Evolutionary conservation across 2,888 invertebrate species (phyloP), one percentile per base, ranked within the genome.

Genomic region (Leptothorax acervorum): DNA sequence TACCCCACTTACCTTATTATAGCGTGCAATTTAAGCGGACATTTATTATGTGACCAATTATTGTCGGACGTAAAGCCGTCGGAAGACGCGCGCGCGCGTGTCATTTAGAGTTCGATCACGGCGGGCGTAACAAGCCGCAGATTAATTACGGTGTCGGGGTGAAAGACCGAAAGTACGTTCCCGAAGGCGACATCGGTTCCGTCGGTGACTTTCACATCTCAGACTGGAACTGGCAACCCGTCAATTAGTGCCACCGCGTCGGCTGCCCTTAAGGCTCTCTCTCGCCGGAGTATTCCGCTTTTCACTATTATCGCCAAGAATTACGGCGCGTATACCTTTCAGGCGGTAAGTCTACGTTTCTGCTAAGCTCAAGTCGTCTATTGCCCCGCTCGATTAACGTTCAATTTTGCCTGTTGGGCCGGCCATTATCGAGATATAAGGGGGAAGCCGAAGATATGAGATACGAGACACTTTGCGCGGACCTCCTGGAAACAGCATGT

Each of bases 381-480:
- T 88, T 82, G 79, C 70, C 28, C 66, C 85, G 84, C 85, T 88
- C 92, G 93, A 93, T 93, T 93, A 93, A 91, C 92, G 87, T 87
- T 87, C 92, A 91, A 92, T 93, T 92, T 92, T 90, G 90, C 88
- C 89, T 89, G 87, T 90, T 92, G 89, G 76, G 86, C 88, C 88
- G 82, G 88, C 87, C 85, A 90, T 90, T 90, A 90, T 89, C 86
- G 89, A 89, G 90, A 90, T 87, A 91, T 82, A 85, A 79, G 70
- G 70, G 79, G 66, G 66, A 88, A 88, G 53, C 23, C 71, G 55
- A 79, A 65, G 82, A 87, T 86, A 75, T 87, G 85, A 90, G 89
- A 91, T 86, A 88, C 85, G 60, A 55, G 51, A 57, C 65, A 66
- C 15, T 35, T 48, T 48, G 70, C 51, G 51, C 68, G 23, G 28